Evolutionary conservation across 1,140 invertebrate species (phyloP), one percentile per base, ranked within the genome.

Genomic region (Cyclargus thomasi): DNA sequence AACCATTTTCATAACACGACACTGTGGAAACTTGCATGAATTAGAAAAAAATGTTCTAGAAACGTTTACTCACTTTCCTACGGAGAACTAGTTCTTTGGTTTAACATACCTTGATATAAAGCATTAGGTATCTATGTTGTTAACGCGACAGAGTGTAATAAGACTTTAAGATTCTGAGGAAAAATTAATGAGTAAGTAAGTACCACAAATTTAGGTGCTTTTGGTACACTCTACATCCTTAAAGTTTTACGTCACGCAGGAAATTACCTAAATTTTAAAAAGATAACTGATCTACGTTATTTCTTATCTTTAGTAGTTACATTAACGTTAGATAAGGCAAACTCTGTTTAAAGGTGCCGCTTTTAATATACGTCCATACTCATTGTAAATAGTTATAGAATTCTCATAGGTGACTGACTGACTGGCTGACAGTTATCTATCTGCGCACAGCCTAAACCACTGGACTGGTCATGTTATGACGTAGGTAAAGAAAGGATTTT

Each of bases 1-100:
- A 90, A 85, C 80, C 80, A 85, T 90, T 88, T 89, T 87, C 87
- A 78, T 84, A 81, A 85, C 79, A 83, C 82, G 79, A 75, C 74
- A 79, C 72, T 72, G 79, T 83, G 81, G 81, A 85, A 86, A 85
- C 74, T 80, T 72, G 63, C 65, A 47, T 65, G 55, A 36, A 29
- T 55, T 65, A 55, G 53, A 65, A 47, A 47, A 47, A 47, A 47
- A 47, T 47, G 39, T 47, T 47, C 39, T 47, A 47, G 39, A 47
- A 47, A 47, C 39, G 39, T 47, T 8, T 47, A 47, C 39, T 47
- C 39, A 47, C 39, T 47, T 47, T 47, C 39, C 39, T 47, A 14
- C 39, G 39, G 8, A 2, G 29, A 47, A 47, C 39, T 47, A 47
- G 39, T 47, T 47, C 39, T 47, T 47, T 47, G 39, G 39, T 47